Percentiles rank a stretch among this genome's conserved stretches.
Evolutionary conservation across 2,113 vertebrate species (phyloP).

Genomic region (Cairina moschata): DNA sequence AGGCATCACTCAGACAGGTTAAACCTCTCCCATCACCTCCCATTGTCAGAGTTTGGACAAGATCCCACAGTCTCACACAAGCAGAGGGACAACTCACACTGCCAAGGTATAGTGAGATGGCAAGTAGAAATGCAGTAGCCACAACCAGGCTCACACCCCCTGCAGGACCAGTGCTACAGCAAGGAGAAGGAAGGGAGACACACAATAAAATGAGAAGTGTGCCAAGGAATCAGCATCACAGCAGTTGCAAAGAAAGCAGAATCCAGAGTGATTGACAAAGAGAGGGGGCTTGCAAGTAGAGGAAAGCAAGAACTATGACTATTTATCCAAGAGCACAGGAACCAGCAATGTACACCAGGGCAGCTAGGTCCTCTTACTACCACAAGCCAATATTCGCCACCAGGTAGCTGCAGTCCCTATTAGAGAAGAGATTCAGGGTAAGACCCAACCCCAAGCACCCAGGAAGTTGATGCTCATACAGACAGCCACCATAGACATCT

Average conservation of each 20-base stretch:
- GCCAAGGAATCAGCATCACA: background rate
- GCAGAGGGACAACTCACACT: background rate
- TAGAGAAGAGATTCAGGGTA: background rate
- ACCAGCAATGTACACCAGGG: fast-evolving
- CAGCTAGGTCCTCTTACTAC: background rate
- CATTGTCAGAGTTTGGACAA: background rate
- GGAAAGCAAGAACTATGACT: background rate
- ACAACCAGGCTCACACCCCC: fast-evolving
- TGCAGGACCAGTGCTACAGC: background rate
- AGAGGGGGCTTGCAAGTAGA: fast-evolving
- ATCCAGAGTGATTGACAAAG: background rate
- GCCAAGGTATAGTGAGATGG: background rate
- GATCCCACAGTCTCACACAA: fast-evolving
- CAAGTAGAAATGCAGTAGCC: background rate
- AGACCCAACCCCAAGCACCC: fast-evolving
- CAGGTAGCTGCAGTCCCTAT: background rate
- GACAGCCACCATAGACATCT: too few relatives aligned
- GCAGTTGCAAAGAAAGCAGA: background rate
- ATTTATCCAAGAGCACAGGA: background rate
- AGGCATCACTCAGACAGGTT: fast-evolving
- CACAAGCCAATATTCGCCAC: background rate
- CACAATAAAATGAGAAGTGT: background rate
- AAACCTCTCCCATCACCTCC: background rate
- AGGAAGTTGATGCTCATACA: fast-evolving
- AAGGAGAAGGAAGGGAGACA: background rate